Percentiles rank a stretch among this genome's conserved stretches.
Evolutionary conservation across 2,797 vertebrate genomes (phyloP).

Genomic region (Gephyroberyx darwinii): DNA sequence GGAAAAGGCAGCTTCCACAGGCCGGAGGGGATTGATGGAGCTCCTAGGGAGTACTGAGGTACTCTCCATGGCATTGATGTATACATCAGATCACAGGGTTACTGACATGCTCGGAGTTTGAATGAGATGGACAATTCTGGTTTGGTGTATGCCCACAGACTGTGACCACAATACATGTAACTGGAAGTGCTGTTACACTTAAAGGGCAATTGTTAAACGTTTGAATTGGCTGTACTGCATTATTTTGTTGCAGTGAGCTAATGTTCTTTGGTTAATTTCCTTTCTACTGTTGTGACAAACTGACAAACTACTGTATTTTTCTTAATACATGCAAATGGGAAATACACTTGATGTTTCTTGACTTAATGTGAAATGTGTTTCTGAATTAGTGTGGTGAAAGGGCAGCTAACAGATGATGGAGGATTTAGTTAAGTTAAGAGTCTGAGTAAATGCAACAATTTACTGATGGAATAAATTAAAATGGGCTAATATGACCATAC

Average conservation of each 20-base stretch:
- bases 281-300: neutral
- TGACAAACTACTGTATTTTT: neutral
- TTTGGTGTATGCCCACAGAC: conserved; percentile 37
- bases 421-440: neutral
- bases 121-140: conserved; percentile 34
- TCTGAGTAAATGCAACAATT: neutral
- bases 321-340: neutral
- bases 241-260: no score
- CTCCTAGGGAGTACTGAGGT: conserved; percentile 54
- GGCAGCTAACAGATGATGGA: neutral
- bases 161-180: conserved; percentile 39
- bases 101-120: conserved; percentile 39
- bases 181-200: conserved; percentile 22
- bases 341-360: neutral
- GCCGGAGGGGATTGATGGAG: conserved; percentile 68
- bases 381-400: neutral
- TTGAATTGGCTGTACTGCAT: neutral
- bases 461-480: neutral
- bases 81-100: conserved; percentile 47
- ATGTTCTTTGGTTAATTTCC: no score
- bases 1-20: conserved; percentile 53
- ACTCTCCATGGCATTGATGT: conserved; percentile 53
- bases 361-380: neutral
- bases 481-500: neutral
- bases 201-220: conserved; percentile 30